These are phyloP conservation scores for Caenorhabditis tropicalis DNA, from an alignment of 1,140 invertebrate species.

Conservation along the genomic window DNA sequence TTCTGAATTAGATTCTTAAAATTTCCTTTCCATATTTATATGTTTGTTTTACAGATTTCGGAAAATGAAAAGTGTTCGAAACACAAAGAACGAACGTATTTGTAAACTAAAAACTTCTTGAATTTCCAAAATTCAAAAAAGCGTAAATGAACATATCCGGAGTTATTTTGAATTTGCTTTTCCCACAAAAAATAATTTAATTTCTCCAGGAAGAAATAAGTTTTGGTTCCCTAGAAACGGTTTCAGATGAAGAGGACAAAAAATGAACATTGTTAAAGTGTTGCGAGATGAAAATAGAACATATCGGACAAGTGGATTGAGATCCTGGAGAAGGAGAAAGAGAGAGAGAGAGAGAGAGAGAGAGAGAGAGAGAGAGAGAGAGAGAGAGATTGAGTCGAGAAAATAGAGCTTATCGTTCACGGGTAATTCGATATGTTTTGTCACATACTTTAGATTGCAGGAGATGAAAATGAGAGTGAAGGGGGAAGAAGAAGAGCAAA, in stretches of 20 bases:
- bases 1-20: too few species aligned
- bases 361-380: too few species aligned
- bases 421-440: constrained; percentile 44
- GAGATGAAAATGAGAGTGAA: background rate
- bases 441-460: constrained; percentile 41
- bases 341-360: too few species aligned
- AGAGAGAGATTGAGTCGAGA: too few species aligned
- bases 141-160: background rate
- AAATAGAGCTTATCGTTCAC: constrained; percentile 35
- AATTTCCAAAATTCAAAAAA: background rate
- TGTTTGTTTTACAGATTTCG: too few species aligned
- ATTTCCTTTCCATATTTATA: too few species aligned
- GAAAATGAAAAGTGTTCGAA: background rate
- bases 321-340: background rate
- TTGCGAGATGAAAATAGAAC: background rate
- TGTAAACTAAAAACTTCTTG: background rate
- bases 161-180: background rate
- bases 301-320: background rate
- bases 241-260: background rate
- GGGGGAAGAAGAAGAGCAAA: background rate
- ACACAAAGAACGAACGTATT: background rate
- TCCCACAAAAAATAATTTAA: background rate
- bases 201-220: background rate
- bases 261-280: background rate
- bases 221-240: background rate